Evolutionary conservation across 2,113 vertebrate genomes (phyloP), one percentile per base, ranked within the genome.

Genomic region (Miniopterus natalensis): DNA sequence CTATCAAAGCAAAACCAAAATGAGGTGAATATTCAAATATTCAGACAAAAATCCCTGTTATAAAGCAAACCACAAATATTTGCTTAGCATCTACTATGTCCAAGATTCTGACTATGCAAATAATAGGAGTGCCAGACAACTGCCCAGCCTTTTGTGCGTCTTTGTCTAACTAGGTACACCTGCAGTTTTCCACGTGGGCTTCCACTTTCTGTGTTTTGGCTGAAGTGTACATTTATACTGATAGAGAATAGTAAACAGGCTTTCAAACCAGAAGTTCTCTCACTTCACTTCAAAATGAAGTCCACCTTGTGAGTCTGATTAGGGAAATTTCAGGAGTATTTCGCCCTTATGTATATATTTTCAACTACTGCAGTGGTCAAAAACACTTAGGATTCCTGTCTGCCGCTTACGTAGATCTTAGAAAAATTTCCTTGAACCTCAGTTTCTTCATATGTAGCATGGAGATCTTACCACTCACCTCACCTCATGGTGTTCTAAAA

Each of bases 1-100:
- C 36, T 45, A 80, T 31, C 36, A 85, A 68, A 96, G 88, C 53
- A 80, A 95, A 97, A 31, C 27, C 80, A 36, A 94, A 90, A 84
- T 6, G 42, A 93, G 13, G 80, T 2, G 2, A 75, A 25, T 57
- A 70, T 53, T 87, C 47, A 63, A 55, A 36, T 25, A 79, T 18
- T 75, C 47, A 78, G 40, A 84, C 70, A 95, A 88, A 92, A 94
- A 84, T 36, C 59, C 49, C 70, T 9, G 3, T 55, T 55, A 36
- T 75, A 13, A 71, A 78, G 77, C 36, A 80, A 93, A 90, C 27
- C 59, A 71, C 55, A 94, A 73, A 27, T 53, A 93, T n/a, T 83
- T 95, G 74, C 40, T 80, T 65, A 84, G 45, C 25, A 84, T 14
- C 63, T 92, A 81, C 81, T 14, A 29, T 51, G 51, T 14, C 40